Conservation (phyloP, 1,140 invertebrate species). For the Nilaparvata lugens region DNA sequence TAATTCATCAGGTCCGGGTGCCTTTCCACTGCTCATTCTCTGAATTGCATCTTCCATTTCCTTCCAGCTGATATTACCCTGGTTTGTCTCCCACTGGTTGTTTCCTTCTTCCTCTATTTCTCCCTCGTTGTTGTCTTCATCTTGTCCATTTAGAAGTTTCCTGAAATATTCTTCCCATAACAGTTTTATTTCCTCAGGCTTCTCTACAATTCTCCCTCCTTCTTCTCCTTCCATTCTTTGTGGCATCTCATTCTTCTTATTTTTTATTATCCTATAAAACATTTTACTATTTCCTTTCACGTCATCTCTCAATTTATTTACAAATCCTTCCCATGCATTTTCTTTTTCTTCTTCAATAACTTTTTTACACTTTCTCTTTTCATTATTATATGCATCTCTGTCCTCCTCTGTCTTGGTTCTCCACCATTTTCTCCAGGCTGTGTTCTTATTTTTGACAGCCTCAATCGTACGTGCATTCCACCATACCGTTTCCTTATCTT, state of each 20-base stretch:
- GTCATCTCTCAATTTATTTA: no score
- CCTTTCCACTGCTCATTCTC: neutral
- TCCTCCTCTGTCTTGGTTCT: neutral
- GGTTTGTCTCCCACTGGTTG: neutral
- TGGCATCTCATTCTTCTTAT: no score
- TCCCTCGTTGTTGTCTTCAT: neutral
- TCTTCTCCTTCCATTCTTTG: no score
- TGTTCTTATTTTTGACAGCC: neutral
- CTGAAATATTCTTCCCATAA: conserved; percentile 4
- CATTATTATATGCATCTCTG: no score
- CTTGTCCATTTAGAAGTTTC: neutral
- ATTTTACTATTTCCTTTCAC: no score
- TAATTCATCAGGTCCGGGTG: neutral
- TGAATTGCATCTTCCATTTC: neutral
- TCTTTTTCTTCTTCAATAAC: no score
- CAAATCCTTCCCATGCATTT: no score
- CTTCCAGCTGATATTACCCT: neutral
- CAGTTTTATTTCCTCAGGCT: neutral
- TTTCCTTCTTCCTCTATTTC: neutral
- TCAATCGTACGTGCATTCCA: neutral
- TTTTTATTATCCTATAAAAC: no score
- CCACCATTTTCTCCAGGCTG: neutral
- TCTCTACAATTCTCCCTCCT: no score
- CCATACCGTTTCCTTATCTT: neutral
- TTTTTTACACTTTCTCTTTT: no score